Evolutionary conservation across 64 coral and sea anemone species (phyloP).

Genomic region (Hydrozoanthus tunicans): DNA sequence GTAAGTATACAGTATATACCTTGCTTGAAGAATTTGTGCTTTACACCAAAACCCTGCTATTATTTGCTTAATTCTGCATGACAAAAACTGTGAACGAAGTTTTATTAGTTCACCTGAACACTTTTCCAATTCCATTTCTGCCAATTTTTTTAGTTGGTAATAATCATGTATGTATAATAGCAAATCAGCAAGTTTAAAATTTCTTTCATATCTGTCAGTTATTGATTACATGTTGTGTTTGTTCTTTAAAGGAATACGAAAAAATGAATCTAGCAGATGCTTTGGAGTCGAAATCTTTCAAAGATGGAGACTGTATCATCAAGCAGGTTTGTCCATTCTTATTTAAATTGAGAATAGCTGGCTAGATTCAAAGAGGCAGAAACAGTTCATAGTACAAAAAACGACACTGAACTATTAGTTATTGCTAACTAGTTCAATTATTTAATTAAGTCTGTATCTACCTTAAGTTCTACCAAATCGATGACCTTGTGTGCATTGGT

Average conservation of each 20-base stretch:
- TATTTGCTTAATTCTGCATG: background rate
- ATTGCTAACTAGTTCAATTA: no score
- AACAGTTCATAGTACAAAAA: no score
- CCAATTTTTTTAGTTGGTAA: background rate
- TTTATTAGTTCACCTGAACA: background rate
- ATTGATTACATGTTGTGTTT: background rate
- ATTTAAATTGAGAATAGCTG: no score
- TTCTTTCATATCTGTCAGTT: background rate
- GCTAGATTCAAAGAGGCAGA: no score
- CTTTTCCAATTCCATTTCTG: background rate
- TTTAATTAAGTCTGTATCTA: no score
- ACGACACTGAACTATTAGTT: no score
- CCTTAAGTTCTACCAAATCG: no score
- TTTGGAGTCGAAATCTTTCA: constrained; percentile 77
- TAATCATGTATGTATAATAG: no score
- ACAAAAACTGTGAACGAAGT: background rate
- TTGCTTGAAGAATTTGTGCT: background rate
- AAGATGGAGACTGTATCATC: constrained; percentile 95
- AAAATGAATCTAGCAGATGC: constrained; percentile 99
- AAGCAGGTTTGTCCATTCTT: constrained; percentile 66
- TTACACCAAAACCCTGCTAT: background rate
- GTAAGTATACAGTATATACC: constrained; percentile 53
- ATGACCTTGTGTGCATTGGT: no score
- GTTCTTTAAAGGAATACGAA: constrained; percentile 73
- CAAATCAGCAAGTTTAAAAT: background rate